These are phyloP conservation scores for Dasyornis broadbenti DNA, from an alignment of 2,113 vertebrate species.

Conservation along the genomic window DNA sequence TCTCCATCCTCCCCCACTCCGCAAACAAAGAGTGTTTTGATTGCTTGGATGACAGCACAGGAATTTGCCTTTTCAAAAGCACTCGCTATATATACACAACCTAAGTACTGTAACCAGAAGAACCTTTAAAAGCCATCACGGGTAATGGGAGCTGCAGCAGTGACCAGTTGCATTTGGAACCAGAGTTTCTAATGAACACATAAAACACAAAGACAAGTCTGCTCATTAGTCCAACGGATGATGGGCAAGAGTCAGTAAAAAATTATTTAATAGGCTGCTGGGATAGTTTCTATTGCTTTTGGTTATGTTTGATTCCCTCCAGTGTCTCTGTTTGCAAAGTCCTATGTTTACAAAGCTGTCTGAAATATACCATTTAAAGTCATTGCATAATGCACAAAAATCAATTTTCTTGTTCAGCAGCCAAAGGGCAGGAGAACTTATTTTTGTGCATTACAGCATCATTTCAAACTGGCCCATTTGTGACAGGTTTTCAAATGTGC, in stretches of 20 bases:
- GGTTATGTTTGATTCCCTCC: not conserved
- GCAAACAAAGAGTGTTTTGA: constrained; percentile 48
- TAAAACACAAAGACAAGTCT: not conserved
- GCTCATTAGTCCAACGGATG: not conserved
- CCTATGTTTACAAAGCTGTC: constrained; percentile 30
- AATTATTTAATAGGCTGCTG: not conserved
- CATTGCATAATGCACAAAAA: constrained; percentile 31
- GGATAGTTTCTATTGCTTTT: not conserved
- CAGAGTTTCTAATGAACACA: not conserved
- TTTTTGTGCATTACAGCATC: not conserved
- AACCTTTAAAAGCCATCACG: not conserved
- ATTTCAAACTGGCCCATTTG: not conserved
- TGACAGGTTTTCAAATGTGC: constrained; percentile 21
- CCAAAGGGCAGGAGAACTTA: constrained; percentile 39
- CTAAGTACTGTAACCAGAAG: constrained; percentile 7
- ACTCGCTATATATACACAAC: not conserved
- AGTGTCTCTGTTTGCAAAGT: not conserved
- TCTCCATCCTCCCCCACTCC: not conserved
- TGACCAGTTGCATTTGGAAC: not conserved
- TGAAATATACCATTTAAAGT: constrained; percentile 42
- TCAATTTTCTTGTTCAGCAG: constrained; percentile 42
- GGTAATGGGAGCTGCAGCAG: not conserved
- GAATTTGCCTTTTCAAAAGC: constrained; percentile 46
- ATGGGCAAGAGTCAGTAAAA: constrained; percentile 3
- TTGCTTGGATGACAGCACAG: constrained; percentile 51